Conservation (phyloP, 2,888 invertebrate species). For the Eupithecia inturbata region DNA sequence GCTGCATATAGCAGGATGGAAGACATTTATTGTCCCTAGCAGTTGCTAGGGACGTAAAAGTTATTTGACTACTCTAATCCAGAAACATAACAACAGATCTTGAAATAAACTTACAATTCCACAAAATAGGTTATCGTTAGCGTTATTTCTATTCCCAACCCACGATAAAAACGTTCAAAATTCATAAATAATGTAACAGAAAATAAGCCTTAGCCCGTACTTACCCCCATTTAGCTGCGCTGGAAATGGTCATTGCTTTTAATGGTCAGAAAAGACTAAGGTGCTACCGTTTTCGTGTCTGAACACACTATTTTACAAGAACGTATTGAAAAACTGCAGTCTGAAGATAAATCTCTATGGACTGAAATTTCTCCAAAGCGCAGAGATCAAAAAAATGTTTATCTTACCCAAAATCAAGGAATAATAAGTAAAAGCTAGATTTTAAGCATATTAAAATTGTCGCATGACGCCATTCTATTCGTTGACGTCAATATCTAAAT, state of each 20-base stretch:
- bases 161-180: constrained; percentile 12
- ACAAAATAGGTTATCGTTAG: not conserved
- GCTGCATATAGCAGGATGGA: too few species aligned
- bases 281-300: constrained; percentile 35
- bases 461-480: too few species aligned
- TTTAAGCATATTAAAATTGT: too few species aligned
- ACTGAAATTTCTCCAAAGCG: not conserved
- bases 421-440: too few species aligned
- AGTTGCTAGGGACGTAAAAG: not conserved
- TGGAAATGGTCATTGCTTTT: constrained; percentile 50
- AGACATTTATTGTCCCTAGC: not conserved
- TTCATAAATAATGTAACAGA: constrained; percentile 11
- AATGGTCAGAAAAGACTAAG: constrained; percentile 27
- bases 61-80: not conserved
- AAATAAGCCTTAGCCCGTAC: constrained; percentile 14
- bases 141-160: constrained; percentile 3
- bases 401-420: not conserved
- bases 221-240: constrained; percentile 43
- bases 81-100: not conserved
- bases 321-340: not conserved
- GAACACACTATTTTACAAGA: not conserved
- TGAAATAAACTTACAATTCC: not conserved
- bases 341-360: not conserved
- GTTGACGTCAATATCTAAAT: too few species aligned
- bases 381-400: not conserved